Evolutionary conservation across 1,140 invertebrate genomes (phyloP).

Genomic region (Galendromus occidentalis): DNA sequence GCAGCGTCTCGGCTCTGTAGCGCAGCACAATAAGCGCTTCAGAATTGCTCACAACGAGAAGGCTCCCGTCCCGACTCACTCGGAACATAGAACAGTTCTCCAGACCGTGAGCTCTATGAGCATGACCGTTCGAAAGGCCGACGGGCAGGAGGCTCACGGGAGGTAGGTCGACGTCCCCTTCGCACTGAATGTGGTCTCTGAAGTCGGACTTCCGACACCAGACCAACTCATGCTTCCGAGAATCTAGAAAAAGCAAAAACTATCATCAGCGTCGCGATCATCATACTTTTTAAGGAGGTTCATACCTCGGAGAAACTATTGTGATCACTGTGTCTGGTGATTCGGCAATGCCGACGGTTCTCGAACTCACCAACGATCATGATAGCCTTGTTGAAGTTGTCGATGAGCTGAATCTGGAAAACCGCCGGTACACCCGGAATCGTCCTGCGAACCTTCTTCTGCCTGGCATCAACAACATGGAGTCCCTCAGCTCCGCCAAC

Average conservation of each 20-base stretch:
- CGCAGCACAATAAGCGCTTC: constrained; percentile 1
- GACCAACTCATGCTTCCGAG: background rate
- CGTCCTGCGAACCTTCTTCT: background rate
- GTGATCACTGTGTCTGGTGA: too few relatives aligned
- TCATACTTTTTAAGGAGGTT: too few relatives aligned
- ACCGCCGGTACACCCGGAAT: background rate
- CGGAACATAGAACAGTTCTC: constrained; percentile 5
- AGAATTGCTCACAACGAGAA: background rate
- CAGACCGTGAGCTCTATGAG: background rate
- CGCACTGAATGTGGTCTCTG: background rate
- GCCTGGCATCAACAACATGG: background rate
- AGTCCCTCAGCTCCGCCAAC: background rate
- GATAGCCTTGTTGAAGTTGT: background rate
- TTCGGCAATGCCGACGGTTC: background rate
- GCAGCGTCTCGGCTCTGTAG: background rate
- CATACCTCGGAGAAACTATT: too few relatives aligned
- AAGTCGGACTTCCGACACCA: background rate
- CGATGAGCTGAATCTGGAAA: background rate
- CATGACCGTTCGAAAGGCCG: background rate
- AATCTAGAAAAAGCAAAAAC: background rate
- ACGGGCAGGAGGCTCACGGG: background rate
- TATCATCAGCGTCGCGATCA: background rate
- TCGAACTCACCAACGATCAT: constrained; percentile 2
- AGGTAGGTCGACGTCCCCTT: constrained; percentile 1
- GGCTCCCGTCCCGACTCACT: background rate